Evolutionary conservation across 2,113 vertebrate genomes (phyloP).

Genomic region (Isichthys henryi): DNA sequence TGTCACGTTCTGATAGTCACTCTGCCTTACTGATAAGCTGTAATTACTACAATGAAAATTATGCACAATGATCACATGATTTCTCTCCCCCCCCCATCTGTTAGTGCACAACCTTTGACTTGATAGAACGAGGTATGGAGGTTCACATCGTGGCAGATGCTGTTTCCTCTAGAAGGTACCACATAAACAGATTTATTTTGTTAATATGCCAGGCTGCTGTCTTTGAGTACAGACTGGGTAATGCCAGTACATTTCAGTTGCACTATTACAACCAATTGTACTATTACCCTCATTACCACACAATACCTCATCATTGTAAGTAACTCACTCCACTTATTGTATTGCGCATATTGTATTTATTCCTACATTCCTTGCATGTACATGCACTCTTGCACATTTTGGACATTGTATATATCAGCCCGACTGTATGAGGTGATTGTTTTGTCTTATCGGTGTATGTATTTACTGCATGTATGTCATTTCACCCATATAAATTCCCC

Average conservation of each 20-base stretch:
- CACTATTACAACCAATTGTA: not conserved
- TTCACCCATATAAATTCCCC: not conserved
- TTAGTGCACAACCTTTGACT: slow-evolving; percentile 74
- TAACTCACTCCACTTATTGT: not conserved
- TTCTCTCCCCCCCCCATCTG: not conserved
- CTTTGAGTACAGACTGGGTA: not conserved
- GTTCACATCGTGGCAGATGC: slow-evolving; percentile 85
- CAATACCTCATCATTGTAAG: not conserved
- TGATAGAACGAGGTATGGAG: slow-evolving; percentile 71
- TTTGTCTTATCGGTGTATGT: not conserved
- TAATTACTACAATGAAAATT: not conserved
- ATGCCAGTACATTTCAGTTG: not conserved
- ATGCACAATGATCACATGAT: not conserved
- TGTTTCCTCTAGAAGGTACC: slow-evolving; percentile 78
- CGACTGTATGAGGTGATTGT: not conserved
- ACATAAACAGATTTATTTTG: not conserved
- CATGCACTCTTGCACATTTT: not conserved
- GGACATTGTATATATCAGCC: not conserved
- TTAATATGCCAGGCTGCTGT: not conserved
- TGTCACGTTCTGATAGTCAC: not conserved
- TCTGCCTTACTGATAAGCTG: not conserved
- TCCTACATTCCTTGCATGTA: not conserved
- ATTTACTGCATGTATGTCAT: not conserved
- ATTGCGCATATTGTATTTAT: not conserved
- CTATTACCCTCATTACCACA: not conserved